phyloP scores from a whole-genome alignment of 2,113 vertebrate genomes.

The Propithecus coquereli region DNA sequence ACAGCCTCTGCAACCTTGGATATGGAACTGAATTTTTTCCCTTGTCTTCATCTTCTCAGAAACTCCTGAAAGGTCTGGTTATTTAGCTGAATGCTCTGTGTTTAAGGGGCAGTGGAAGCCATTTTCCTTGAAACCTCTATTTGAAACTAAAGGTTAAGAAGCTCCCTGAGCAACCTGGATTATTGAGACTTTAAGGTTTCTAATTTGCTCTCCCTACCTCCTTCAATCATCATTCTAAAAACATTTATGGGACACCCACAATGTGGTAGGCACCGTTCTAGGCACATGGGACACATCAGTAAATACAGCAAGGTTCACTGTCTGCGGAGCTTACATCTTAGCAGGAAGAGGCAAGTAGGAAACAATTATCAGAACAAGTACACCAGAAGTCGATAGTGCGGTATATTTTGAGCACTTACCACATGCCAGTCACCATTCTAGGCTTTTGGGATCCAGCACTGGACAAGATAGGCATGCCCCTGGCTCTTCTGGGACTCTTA shows the following conservation, averaged over 20 bases:
- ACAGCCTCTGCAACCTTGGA: conserved; percentile 44
- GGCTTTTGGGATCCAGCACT: background rate
- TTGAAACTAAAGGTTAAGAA: conserved; percentile 63
- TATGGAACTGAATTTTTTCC: conserved; percentile 56
- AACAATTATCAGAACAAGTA: background rate
- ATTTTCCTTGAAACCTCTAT: conserved; percentile 65
- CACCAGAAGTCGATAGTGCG: background rate
- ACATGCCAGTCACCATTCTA: background rate
- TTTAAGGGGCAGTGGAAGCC: conserved; percentile 58
- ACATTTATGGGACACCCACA: background rate
- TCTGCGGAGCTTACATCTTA: background rate
- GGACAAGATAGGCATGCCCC: background rate
- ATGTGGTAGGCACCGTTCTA: background rate
- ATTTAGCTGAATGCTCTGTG: conserved; percentile 51
- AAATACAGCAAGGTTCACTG: background rate
- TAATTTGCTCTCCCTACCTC: background rate
- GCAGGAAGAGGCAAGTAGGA: background rate
- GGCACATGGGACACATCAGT: background rate
- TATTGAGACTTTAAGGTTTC: conserved; percentile 37
- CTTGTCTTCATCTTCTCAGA: conserved; percentile 56
- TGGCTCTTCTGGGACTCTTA: background rate
- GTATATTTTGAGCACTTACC: background rate
- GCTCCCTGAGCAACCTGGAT: conserved; percentile 8
- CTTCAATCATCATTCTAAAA: conserved; percentile 17
- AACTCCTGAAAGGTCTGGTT: conserved; percentile 47